Conservation (phyloP, 2,113 vertebrate species). For the Gobio gobio region DNA sequence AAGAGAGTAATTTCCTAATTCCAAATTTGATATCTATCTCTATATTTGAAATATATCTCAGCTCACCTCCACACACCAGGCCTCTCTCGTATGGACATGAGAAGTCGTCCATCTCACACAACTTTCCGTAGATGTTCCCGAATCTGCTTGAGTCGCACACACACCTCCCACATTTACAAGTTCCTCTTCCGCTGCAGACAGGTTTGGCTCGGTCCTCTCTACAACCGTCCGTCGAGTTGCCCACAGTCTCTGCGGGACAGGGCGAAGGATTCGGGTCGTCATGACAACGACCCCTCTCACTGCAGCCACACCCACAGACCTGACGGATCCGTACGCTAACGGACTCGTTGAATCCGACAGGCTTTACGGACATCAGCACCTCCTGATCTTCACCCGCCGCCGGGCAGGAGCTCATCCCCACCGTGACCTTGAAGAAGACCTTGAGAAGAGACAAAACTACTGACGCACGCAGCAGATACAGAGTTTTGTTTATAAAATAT, state of each 20-base stretch:
- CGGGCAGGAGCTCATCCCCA: constrained; percentile 83
- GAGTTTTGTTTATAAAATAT: background rate
- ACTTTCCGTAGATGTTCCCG: constrained; percentile 87
- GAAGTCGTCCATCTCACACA: constrained; percentile 94
- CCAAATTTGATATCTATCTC: too few species aligned
- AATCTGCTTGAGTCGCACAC: constrained; percentile 86
- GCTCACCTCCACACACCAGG: constrained; percentile 85
- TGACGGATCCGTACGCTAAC: constrained; percentile 78
- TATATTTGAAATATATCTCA: too few species aligned
- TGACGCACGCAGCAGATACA: background rate
- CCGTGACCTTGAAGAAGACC: constrained; percentile 91
- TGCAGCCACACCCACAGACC: constrained; percentile 83
- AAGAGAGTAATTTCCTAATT: too few species aligned
- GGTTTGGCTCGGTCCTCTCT: constrained; percentile 75
- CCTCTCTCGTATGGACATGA: constrained; percentile 89
- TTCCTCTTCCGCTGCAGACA: constrained; percentile 86
- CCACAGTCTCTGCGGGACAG: constrained; percentile 59
- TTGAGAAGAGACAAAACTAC: constrained; percentile 55
- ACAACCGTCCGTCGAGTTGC: constrained; percentile 62
- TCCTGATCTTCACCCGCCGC: constrained; percentile 67
- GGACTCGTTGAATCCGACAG: constrained; percentile 96
- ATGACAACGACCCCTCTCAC: constrained; percentile 71
- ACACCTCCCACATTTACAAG: constrained; percentile 88
- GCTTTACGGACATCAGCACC: constrained; percentile 79
- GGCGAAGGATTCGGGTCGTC: constrained; percentile 65